These are phyloP conservation scores for Zygogramma bicolorata DNA, from an alignment of 2,888 invertebrate species.

Conservation along the genomic window DNA sequence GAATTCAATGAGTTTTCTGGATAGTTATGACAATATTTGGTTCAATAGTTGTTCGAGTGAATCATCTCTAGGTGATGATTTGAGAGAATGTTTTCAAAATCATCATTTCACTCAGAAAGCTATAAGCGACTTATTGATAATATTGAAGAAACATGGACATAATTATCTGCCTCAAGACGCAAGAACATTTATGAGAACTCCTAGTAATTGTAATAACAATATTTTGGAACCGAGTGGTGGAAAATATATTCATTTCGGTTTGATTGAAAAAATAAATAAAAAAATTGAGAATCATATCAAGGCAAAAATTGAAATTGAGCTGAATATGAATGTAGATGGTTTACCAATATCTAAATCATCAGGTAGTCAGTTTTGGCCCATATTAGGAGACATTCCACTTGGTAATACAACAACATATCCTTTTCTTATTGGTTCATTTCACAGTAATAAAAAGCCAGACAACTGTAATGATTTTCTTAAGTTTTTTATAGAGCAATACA, in stretches of 20 bases:
- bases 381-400: not conserved
- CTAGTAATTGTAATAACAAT: not conserved
- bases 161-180: not conserved
- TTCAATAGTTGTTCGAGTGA: too few species aligned
- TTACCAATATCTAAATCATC: too few species aligned
- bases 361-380: too few species aligned
- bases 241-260: not conserved
- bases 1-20: too few species aligned
- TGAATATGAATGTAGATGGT: conserved; percentile 13
- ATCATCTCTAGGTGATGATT: not conserved
- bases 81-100: not conserved
- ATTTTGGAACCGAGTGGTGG: too few species aligned
- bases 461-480: not conserved
- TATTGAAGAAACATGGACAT: not conserved
- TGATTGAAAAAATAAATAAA: not conserved
- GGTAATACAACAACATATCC: not conserved
- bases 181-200: not conserved
- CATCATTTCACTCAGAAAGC: not conserved
- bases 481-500: not conserved
- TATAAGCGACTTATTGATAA: not conserved
- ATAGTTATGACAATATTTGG: too few species aligned
- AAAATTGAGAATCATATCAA: not conserved
- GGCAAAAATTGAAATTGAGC: not conserved
- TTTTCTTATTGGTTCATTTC: conserved; percentile 12
- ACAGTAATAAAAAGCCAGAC: not conserved